phyloP scores from a whole-genome alignment of 2,113 vertebrate genomes.

The Rana temporaria region DNA sequence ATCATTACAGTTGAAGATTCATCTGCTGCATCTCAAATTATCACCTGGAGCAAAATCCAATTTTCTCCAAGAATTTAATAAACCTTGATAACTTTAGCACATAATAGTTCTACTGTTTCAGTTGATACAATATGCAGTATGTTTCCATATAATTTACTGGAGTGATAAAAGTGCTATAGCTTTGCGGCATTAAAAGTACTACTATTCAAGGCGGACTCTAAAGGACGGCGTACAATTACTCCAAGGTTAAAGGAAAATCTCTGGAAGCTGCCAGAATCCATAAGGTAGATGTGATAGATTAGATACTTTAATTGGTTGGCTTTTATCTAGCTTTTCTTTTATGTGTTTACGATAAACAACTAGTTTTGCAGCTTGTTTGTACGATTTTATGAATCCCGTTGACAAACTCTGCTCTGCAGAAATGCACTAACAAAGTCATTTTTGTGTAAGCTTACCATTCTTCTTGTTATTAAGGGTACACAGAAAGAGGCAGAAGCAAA shows the following conservation, averaged over 20 bases:
- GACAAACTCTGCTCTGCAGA: too few relatives aligned
- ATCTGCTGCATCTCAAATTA: constrained; percentile 48
- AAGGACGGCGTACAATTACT: constrained; percentile 32
- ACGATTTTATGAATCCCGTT: too few relatives aligned
- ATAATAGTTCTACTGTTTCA: constrained; percentile 41
- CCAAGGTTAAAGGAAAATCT: constrained; percentile 50
- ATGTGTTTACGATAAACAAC: constrained; percentile 17
- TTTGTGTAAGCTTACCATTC: too few relatives aligned
- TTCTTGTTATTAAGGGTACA: too few relatives aligned
- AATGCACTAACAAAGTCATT: too few relatives aligned
- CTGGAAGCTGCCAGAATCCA: background rate
- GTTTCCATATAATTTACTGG: constrained; percentile 50
- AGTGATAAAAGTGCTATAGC: constrained; percentile 55
- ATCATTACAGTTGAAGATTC: constrained; percentile 50
- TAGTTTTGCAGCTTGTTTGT: background rate
- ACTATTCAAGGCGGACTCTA: constrained; percentile 36
- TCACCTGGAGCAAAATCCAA: constrained; percentile 52
- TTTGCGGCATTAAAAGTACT: constrained; percentile 45
- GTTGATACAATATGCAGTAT: constrained; percentile 45
- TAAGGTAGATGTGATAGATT: constrained; percentile 11
- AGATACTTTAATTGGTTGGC: constrained; percentile 11
- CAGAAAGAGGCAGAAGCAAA: too few relatives aligned
- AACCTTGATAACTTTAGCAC: constrained; percentile 53
- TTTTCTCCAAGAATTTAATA: constrained; percentile 54
- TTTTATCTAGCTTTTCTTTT: constrained; percentile 1